Evolutionary conservation across 2,113 vertebrate genomes (phyloP).

Genomic region (Illadopsis cleaveri): DNA sequence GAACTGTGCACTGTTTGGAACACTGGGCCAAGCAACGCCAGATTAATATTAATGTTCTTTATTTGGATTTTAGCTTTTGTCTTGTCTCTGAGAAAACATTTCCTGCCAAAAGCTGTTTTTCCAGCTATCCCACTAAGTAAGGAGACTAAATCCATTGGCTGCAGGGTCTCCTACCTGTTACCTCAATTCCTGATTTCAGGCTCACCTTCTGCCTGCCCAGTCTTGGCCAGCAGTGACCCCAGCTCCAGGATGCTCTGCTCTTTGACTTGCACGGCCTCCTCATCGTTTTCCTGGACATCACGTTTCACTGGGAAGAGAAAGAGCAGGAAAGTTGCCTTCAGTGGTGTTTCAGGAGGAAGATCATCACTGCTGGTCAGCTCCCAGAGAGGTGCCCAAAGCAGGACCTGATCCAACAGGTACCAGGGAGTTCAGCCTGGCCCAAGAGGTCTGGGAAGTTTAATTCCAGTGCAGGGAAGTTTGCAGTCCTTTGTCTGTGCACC

Average conservation of each 20-base stretch:
- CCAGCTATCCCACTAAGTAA: background rate
- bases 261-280: constrained; percentile 96
- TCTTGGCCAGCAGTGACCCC: constrained; percentile 93
- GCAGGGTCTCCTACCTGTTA: background rate
- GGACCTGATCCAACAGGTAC: background rate
- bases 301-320: constrained; percentile 84
- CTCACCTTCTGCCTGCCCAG: constrained; percentile 96
- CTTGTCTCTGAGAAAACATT: background rate
- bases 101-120: background rate
- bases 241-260: constrained; percentile 99
- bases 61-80: background rate
- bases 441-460: background rate
- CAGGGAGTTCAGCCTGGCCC: background rate
- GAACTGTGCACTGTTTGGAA: background rate
- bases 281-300: constrained; percentile 95
- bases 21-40: background rate
- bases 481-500: accelerated
- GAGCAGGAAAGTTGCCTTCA: background rate
- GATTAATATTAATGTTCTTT: background rate
- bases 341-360: background rate
- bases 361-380: background rate
- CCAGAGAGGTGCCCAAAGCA: background rate
- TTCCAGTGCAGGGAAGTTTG: background rate
- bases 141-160: background rate
- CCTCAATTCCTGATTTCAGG: background rate